Evolutionary conservation across 2,888 invertebrate species (phyloP).

Genomic region (Timema podura): DNA sequence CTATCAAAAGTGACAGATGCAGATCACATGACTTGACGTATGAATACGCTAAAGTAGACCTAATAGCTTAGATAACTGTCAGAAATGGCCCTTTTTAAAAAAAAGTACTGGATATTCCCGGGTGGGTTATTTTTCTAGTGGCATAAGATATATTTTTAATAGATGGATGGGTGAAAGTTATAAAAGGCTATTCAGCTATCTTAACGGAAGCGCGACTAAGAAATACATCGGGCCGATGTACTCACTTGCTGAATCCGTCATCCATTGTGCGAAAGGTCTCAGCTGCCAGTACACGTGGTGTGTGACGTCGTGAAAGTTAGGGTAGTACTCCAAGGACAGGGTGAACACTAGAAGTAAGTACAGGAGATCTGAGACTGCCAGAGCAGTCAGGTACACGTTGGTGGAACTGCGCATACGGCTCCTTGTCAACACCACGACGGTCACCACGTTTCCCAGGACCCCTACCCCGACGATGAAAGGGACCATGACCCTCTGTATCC

Average conservation of each 20-base stretch:
- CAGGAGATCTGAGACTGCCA: constrained; percentile 67
- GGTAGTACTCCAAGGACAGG: constrained; percentile 58
- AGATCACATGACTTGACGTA: too few relatives aligned
- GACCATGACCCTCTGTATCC: constrained; percentile 59
- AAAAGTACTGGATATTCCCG: too few relatives aligned
- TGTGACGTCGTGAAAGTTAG: constrained; percentile 50
- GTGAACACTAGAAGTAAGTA: constrained; percentile 63
- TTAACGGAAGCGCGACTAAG: too few relatives aligned
- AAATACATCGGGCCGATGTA: constrained; percentile 35
- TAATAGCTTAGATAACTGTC: too few relatives aligned
- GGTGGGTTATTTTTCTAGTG: too few relatives aligned
- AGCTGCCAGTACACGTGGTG: constrained; percentile 57
- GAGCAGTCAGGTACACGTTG: constrained; percentile 67
- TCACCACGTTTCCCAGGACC: constrained; percentile 57
- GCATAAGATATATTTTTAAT: too few relatives aligned
- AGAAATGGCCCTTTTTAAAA: too few relatives aligned
- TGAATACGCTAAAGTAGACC: too few relatives aligned
- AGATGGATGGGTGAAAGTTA: too few relatives aligned
- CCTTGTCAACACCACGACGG: constrained; percentile 49
- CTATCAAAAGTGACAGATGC: too few relatives aligned
- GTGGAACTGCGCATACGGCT: constrained; percentile 71
- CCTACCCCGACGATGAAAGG: constrained; percentile 63
- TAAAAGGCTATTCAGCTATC: too few relatives aligned
- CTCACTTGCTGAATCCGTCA: constrained; percentile 64
- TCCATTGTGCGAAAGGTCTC: constrained; percentile 57